These are phyloP conservation scores for Autographa gamma DNA, from an alignment of 2,888 invertebrate species.

Conservation along the genomic window DNA sequence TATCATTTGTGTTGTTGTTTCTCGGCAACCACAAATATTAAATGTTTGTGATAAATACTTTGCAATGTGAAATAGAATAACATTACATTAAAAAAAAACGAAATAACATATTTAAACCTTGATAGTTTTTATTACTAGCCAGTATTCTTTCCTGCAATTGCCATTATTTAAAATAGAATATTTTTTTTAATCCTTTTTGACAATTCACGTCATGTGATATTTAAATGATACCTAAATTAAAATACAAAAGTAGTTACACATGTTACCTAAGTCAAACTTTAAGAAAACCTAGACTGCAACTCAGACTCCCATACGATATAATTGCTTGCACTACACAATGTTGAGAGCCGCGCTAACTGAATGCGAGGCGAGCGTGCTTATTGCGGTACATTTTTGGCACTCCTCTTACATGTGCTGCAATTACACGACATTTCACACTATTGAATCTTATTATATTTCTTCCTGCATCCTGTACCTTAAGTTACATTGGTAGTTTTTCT, in stretches of 20 bases:
- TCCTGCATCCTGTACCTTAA: too few species aligned
- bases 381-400: constrained; percentile 38
- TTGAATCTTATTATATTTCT: constrained; percentile 27
- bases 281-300: neutral
- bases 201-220: too few species aligned
- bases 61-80: too few species aligned
- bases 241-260: too few species aligned
- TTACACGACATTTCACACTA: constrained; percentile 33
- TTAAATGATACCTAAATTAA: too few species aligned
- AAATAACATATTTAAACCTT: too few species aligned
- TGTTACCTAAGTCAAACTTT: neutral
- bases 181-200: too few species aligned
- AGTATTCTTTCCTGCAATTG: too few species aligned
- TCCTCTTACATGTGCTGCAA: constrained; percentile 38
- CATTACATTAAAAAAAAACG: too few species aligned
- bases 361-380: constrained; percentile 25
- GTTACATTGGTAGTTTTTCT: neutral
- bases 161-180: too few species aligned
- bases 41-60: too few species aligned
- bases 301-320: neutral
- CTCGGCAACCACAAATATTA: neutral
- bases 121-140: too few species aligned
- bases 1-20: neutral
- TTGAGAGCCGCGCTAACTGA: constrained; percentile 19
- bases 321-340: constrained; percentile 8